Percentiles rank a stretch among this genome's conserved stretches.
Evolutionary conservation across 1,140 invertebrate species (phyloP).

Genomic region (Cyphomyrmex costatus): DNA sequence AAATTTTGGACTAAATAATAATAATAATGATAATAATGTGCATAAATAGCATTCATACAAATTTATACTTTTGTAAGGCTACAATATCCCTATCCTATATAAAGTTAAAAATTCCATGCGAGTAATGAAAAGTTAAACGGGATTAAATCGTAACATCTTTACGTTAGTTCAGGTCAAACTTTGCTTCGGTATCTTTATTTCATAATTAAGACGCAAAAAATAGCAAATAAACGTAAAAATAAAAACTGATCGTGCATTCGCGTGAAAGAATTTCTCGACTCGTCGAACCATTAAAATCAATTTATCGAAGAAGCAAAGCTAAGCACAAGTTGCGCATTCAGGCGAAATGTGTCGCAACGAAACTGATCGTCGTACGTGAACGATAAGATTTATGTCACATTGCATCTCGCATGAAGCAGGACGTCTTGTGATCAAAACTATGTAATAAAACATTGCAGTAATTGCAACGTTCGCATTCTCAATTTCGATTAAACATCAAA

Average conservation of each 20-base stretch:
- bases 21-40: no score
- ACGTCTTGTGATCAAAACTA: background rate
- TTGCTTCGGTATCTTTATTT: background rate
- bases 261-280: background rate
- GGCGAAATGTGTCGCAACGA: background rate
- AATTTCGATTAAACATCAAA: background rate
- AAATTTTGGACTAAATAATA: no score
- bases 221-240: background rate
- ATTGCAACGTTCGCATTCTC: background rate
- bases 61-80: no score
- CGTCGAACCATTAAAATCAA: conserved; percentile 4
- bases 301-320: background rate
- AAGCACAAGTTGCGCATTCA: background rate
- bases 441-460: background rate
- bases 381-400: background rate
- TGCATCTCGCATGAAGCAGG: background rate
- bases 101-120: no score
- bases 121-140: background rate
- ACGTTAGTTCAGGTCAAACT: background rate
- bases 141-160: background rate
- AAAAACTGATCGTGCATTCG: background rate
- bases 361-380: background rate
- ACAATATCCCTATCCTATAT: no score
- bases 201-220: conserved; percentile 1
- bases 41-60: no score